Base-by-base conservation (phyloP, 2,888 invertebrate genomes). In the Pristionchus entomophagus region DNA sequence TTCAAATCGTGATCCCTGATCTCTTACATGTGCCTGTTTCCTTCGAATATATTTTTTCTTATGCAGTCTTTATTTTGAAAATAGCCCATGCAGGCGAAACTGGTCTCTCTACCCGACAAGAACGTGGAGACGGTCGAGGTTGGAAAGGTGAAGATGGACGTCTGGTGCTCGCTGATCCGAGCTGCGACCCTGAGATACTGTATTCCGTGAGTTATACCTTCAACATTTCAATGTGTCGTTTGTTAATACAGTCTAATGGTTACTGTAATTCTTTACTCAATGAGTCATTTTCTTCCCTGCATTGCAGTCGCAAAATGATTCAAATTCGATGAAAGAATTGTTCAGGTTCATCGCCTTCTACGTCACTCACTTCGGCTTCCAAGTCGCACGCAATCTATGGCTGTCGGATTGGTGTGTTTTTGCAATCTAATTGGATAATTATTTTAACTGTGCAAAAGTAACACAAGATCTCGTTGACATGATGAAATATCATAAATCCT, bases 321-420 rank as follows among this genome's bases (percentile, higher is more conserved):
- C 6, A 59, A 59, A 56, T 8, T n/a, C 10, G 32, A 65, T 8
- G n/a, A 59, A 32, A 35, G 19, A n/a, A 41, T 41, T 26, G 5
- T 56, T 2, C 73, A 73, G 73, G 22, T 97, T 97, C 6, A 95
- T 97, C 85, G 87, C 96, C 0, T 96, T 97, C 94, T 96, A 97
- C 94, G 95, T 96, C 4, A 26, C 88, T 14, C 87, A 89, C 38
- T 86, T 86, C 45, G 86, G 69, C 26, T 87, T 88, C 62, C 78
- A 86, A 19, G 87, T 86, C 17, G 41, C 86, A 0, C 84, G 91
- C 32, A 87, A 85, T 38, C 87, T 92, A 35, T 91, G 91, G 91
- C 86, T 91, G 53, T 88, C 91, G 22, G 86, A 86, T 29, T 91
- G 91, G 91, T 88, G 45, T 17, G 26, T 0, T 17, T 45, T 45